phyloP scores from a whole-genome alignment of 1,140 invertebrate species.

The Conus ventricosus region DNA sequence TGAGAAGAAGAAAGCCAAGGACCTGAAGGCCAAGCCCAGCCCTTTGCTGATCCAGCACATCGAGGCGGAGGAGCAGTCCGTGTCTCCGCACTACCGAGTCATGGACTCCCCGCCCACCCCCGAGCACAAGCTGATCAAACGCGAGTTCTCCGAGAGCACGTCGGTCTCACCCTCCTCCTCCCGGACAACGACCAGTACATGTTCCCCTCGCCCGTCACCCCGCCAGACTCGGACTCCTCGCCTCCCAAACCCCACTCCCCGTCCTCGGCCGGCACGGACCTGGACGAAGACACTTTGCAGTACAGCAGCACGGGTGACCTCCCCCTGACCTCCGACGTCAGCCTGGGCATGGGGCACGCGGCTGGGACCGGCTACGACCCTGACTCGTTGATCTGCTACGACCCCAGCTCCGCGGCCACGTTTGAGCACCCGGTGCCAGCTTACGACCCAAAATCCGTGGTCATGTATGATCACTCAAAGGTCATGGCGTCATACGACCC shows the following conservation, averaged over 20 bases:
- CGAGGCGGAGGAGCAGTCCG: conserved; percentile 63
- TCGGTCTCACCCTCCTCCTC: conserved; percentile 68
- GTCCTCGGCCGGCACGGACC: conserved; percentile 64
- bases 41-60: conserved; percentile 66
- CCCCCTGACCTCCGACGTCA: not conserved
- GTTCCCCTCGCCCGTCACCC: conserved; percentile 70
- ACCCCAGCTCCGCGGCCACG: not conserved
- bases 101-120: conserved; percentile 70
- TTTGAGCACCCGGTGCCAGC: not conserved
- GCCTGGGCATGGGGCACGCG: not conserved
- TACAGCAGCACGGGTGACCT: conserved; percentile 22
- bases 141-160: conserved; percentile 70
- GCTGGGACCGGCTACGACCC: not conserved
- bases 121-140: conserved; percentile 63
- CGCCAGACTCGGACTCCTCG: conserved; percentile 70
- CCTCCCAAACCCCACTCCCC: conserved; percentile 71
- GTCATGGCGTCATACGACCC: not conserved
- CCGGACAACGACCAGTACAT: conserved; percentile 65
- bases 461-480: not conserved
- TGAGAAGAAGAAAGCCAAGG: conserved; percentile 66
- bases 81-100: conserved; percentile 69
- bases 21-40: conserved; percentile 69
- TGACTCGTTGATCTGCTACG: not conserved
- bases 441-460: not conserved
- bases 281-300: conserved; percentile 58